Conservation (phyloP, 2,113 vertebrate species). For the Cebidichthys violaceus region DNA sequence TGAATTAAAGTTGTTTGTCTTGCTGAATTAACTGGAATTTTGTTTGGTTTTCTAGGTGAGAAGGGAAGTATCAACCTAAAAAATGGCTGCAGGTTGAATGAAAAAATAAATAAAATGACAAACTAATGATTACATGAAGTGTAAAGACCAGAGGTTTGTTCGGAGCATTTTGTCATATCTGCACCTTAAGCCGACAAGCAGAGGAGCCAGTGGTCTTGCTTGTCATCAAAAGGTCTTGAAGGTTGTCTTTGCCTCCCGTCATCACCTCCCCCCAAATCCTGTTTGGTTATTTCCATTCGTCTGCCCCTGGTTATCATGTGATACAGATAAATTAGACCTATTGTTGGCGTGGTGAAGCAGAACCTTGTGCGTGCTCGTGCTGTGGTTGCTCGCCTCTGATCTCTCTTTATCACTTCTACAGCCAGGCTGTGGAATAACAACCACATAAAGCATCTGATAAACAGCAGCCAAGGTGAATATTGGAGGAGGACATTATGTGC, state of each 20-base stretch:
- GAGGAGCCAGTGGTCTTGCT: not conserved
- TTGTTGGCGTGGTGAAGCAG: constrained; percentile 46
- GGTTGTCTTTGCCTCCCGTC: constrained; percentile 6
- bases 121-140: not conserved
- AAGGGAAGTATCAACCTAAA: not conserved
- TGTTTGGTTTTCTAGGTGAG: not conserved
- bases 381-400: constrained; percentile 9
- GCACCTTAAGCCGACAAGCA: not conserved
- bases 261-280: constrained; percentile 15
- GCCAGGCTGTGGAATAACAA: constrained; percentile 39
- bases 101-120: not conserved
- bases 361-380: constrained; percentile 34
- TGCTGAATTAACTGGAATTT: not conserved
- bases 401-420: constrained; percentile 24
- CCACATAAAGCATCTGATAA: constrained; percentile 62
- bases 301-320: constrained; percentile 43
- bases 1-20: not conserved
- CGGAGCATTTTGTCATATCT: not conserved
- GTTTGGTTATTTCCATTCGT: constrained; percentile 30
- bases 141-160: not conserved
- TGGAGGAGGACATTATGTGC: constrained; percentile 40
- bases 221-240: constrained; percentile 21
- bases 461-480: constrained; percentile 65
- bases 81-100: not conserved
- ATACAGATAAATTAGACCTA: constrained; percentile 58